A percentile compares a stretch with the other conserved stretches of the same genome.
Evolutionary conservation across 2,797 vertebrate species (phyloP).

Genomic region (Falco naumanni): DNA sequence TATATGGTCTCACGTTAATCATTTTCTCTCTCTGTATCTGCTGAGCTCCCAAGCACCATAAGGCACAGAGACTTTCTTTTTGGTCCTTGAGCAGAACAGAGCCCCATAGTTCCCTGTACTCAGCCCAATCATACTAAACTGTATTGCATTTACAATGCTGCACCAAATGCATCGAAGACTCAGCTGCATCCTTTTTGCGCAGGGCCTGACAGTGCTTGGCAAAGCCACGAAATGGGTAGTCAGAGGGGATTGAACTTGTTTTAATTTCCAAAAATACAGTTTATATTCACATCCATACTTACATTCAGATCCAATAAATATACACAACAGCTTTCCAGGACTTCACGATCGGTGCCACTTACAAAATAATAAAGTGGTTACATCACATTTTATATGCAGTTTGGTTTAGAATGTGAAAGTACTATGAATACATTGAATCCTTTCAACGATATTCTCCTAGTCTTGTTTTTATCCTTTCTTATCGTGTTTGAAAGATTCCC

Average conservation of each 20-base stretch:
- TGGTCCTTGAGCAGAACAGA: not conserved
- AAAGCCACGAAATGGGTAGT: not conserved
- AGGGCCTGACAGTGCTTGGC: not conserved
- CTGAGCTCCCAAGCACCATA: not conserved
- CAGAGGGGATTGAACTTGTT: not conserved
- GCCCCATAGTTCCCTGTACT: not conserved
- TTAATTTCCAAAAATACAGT: slow-evolving; percentile 13
- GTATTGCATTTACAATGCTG: too few species aligned
- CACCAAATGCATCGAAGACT: not conserved
- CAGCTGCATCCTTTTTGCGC: not conserved
- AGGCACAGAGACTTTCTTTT: not conserved
- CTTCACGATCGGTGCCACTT: not conserved
- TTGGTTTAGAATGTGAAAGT: not conserved
- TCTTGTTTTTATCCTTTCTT: not conserved
- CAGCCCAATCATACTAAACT: not conserved
- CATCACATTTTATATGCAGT: not conserved
- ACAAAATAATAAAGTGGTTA: not conserved
- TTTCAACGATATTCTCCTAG: not conserved
- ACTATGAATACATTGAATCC: not conserved
- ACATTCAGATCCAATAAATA: not conserved
- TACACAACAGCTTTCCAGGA: not conserved
- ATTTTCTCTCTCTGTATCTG: not conserved
- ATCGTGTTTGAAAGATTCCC: not conserved
- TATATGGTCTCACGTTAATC: not conserved
- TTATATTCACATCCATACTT: not conserved